Evolutionary conservation across 2,888 invertebrate species (phyloP), one percentile per base, ranked within the genome.

Genomic region (Heliconius cydno): DNA sequence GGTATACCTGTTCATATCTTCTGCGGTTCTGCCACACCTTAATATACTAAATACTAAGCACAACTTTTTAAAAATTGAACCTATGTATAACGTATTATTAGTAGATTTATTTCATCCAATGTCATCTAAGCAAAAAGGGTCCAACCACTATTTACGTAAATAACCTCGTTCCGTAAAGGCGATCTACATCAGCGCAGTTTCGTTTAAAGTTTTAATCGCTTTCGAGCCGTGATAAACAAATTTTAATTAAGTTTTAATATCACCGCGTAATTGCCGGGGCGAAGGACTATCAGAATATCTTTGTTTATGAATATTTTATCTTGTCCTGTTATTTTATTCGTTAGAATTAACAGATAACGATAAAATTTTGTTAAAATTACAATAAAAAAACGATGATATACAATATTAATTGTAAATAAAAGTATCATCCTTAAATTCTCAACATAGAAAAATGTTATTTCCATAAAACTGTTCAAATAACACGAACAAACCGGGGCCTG

Each of bases 181-280:
- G 89, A 91, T 89, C 91, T 88, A 90, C 93, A 90, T 90, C 90
- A 90, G 89, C 90, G 91, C 89, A 89, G 91, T 90, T 91, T 94
- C 94, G 93, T 93, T 94, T 94, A 94, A 94, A 95, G 90, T 94
- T 94, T 94, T 94, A 94, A 95, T 95, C 94, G 94, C 92, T 93
- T 94, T 91, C 91, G 90, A 94, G 92, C 92, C 92, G 92, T 91
- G 94, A 94, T 94, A 93, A 94, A 94, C 94, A 94, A 94, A 94
- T 94, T 94, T 95, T 94, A 94, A 94, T 94, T 94, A 94, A 93
- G 92, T 94, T 94, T 94, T 94, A 94, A 94, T 94, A 94, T 94
- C 92, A 93, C 92, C 92, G 90, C 94, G 92, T 94, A 94, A 95
- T 94, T 94, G 92, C 92, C 88, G 90, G 91, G 90, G 90, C 92